Base-by-base conservation (phyloP, 2,888 invertebrate genomes). In the Pollenia griseotomentosa region DNA sequence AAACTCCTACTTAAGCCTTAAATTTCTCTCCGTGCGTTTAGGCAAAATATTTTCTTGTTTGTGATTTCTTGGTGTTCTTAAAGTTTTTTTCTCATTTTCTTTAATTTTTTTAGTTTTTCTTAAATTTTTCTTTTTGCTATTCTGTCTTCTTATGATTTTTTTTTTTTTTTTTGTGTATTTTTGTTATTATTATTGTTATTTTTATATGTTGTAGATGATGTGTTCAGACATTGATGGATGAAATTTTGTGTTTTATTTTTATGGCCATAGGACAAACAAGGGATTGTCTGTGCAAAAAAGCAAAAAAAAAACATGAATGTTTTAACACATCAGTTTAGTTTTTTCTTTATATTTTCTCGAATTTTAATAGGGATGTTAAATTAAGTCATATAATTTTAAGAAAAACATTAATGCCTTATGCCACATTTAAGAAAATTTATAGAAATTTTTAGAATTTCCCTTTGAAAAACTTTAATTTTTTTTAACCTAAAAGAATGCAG, bases 191-290 rank as follows among this genome's bases (percentile, higher is more conserved):
- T 75, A 5, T 63, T 63, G 16, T 70, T 70, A 61, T 75, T 51
- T 44, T 83, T 68, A 66, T 82, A 48, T 59, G 74, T 53, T 68
- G 59, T 81, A 48, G 12, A 82, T 79, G 73, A 87, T 84, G 78
- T 68, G 19, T 70, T 70, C 66, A 81, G 84, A 87, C 87, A 84
- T 84, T 87, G 87, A 87, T 87, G 87, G 87, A 87, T 87, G 87
- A 82, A 87, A 82, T 79, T 81, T 82, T 84, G 66, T 82, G 55
- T 73, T 53, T 51, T 83, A 83, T 83, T 82, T 85, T 71, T 77
- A 78, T 85, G 51, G 40, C 77, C 71, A 12, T 10, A 68, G 68
- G 79, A 33, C 73, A 78, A 61, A 40, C 70, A 71, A 71, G 71
- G 65, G 63, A 44, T 71, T 70, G 59, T 75, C 61, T 73, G 46